phyloP scores from a whole-genome alignment of 2,797 vertebrate species.

The Molossus molossus region DNA sequence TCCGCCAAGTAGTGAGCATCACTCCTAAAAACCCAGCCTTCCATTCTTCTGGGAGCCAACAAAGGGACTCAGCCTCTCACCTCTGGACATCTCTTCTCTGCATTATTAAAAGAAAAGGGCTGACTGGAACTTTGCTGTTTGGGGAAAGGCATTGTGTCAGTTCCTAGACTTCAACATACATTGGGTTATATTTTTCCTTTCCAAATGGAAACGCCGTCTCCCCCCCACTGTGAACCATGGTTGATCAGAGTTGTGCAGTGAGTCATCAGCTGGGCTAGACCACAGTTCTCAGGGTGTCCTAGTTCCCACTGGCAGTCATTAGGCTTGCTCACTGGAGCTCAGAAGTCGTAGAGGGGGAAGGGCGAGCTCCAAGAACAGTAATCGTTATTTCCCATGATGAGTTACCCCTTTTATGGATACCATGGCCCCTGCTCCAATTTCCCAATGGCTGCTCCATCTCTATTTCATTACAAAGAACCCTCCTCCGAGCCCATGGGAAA shows the following conservation, averaged over 20 bases:
- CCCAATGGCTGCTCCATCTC: not conserved
- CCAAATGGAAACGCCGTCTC: conserved; percentile 47
- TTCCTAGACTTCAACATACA: conserved; percentile 41
- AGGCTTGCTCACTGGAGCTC: not conserved
- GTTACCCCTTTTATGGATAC: conserved; percentile 2
- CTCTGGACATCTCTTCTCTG: not conserved
- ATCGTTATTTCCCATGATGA: not conserved
- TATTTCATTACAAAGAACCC: conserved; percentile 52
- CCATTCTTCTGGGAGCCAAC: not conserved
- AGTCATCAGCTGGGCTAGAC: not conserved
- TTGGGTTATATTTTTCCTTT: conserved; percentile 62
- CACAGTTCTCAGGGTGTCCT: not conserved
- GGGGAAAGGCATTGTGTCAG: conserved; percentile 22
- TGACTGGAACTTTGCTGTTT: not conserved
- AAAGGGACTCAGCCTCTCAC: not conserved
- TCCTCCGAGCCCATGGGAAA: not conserved
- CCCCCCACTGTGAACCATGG: not conserved
- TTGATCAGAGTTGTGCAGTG: not conserved
- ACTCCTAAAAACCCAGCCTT: not conserved
- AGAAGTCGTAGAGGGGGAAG: not conserved
- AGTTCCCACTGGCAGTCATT: not conserved
- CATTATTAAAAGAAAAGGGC: not conserved
- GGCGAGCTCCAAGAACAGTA: accelerated
- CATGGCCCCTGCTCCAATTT: not conserved
- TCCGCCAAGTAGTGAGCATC: not conserved